Percentiles rank a stretch among this genome's conserved stretches.
These are phyloP conservation scores for Fregetta grallaria DNA, from an alignment of 2,113 vertebrate species.

Conservation along the genomic window DNA sequence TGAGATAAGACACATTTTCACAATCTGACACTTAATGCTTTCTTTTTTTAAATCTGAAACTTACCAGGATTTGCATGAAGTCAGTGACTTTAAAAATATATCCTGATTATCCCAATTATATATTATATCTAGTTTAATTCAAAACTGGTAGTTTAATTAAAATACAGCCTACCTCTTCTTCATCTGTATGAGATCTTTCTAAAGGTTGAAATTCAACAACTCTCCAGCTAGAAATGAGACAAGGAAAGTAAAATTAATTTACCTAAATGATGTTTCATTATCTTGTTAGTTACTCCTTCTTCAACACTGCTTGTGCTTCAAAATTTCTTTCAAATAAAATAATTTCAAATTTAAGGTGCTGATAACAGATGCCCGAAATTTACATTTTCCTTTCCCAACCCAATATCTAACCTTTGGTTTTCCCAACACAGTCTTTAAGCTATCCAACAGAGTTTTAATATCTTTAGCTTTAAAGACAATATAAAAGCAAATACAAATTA, in stretches of 20 bases:
- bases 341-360: neutral
- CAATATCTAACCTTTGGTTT: neutral
- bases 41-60: neutral
- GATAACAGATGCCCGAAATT: neutral
- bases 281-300: neutral
- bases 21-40: neutral
- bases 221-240: slow-evolving; percentile 82
- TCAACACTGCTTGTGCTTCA: neutral
- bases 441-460: neutral
- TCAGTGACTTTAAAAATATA: neutral
- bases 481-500: neutral
- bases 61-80: neutral
- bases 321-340: neutral
- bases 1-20: neutral
- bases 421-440: neutral
- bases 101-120: neutral
- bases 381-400: neutral
- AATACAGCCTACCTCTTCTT: slow-evolving; percentile 76
- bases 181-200: slow-evolving; percentile 46
- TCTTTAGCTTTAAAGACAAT: neutral
- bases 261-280: neutral
- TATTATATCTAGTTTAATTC: neutral
- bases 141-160: neutral
- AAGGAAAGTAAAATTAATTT: neutral
- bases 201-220: slow-evolving; percentile 72